Conservation (phyloP, 2,113 vertebrate species). For the Enhydra lutris region DNA sequence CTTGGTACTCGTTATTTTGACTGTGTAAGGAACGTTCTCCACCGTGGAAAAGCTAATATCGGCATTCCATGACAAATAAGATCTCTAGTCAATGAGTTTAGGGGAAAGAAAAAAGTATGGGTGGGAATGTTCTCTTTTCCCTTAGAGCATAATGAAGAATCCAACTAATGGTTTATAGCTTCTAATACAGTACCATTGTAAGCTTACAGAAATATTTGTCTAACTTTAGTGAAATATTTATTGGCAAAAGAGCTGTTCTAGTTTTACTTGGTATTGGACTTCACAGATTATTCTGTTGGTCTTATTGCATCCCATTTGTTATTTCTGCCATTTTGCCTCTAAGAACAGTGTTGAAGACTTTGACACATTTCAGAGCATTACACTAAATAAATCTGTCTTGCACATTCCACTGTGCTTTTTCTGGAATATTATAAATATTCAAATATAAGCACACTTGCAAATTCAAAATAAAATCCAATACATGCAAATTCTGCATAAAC, state of each 20-base stretch:
- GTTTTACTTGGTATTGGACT: constrained; percentile 43
- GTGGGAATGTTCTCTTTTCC: background rate
- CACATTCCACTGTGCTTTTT: constrained; percentile 73
- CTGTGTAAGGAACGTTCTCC: background rate
- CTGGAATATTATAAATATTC: constrained; percentile 78
- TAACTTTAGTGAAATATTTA: constrained; percentile 61
- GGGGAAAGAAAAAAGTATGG: background rate
- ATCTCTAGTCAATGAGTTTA: constrained; percentile 42
- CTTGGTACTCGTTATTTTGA: background rate
- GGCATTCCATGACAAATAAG: constrained; percentile 1
- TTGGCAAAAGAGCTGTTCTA: constrained; percentile 34
- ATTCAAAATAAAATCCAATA: constrained; percentile 63
- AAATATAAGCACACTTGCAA: constrained; percentile 69
- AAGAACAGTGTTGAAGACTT: constrained; percentile 58
- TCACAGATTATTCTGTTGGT: constrained; percentile 53
- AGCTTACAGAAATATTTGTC: constrained; percentile 46
- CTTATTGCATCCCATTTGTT: constrained; percentile 60
- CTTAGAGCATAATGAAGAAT: constrained; percentile 35
- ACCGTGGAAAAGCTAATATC: constrained; percentile 24
- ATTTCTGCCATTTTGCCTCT: constrained; percentile 60
- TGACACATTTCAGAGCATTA: constrained; percentile 40
- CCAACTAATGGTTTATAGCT: background rate
- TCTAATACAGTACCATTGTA: constrained; percentile 30
- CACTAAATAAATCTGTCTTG: constrained; percentile 66
- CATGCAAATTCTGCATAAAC: constrained; percentile 60